These are phyloP conservation scores for Vidua chalybeata DNA, from an alignment of 2,113 vertebrate genomes.

Conservation along the genomic window DNA sequence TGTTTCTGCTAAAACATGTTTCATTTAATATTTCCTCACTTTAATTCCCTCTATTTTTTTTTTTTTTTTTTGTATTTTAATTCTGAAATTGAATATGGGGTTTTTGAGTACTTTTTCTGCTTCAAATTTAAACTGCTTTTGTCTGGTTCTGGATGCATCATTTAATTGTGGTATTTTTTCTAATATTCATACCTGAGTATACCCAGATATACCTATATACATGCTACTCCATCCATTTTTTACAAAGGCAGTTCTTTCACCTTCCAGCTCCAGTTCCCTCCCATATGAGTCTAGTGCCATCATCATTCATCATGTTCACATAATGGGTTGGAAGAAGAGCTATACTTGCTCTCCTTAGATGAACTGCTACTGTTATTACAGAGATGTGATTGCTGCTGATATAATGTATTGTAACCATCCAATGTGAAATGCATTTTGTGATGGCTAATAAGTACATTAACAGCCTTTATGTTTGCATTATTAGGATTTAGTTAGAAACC, in stretches of 20 bases:
- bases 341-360: constrained; percentile 56
- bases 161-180: not conserved
- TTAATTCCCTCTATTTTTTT: not conserved
- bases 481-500: constrained; percentile 63
- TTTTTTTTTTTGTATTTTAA: not conserved
- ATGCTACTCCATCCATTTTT: not conserved
- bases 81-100: not conserved
- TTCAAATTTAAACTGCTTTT: not conserved
- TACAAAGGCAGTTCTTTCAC: constrained; percentile 35
- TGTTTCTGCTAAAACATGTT: not conserved
- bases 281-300: not conserved
- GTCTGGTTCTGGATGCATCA: not conserved
- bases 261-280: constrained; percentile 42
- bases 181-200: not conserved
- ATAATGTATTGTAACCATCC: constrained; percentile 56
- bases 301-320: constrained; percentile 52
- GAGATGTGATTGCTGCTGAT: constrained; percentile 50
- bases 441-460: constrained; percentile 63
- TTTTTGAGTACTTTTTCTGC: not conserved
- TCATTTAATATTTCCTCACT: not conserved
- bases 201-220: not conserved
- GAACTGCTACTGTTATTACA: constrained; percentile 57
- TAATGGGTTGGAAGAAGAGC: constrained; percentile 56
- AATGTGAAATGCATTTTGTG: constrained; percentile 64
- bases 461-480: constrained; percentile 64